These are phyloP conservation scores for Pollenia labialis DNA, from an alignment of 2,888 invertebrate genomes.

Conservation along the genomic window DNA sequence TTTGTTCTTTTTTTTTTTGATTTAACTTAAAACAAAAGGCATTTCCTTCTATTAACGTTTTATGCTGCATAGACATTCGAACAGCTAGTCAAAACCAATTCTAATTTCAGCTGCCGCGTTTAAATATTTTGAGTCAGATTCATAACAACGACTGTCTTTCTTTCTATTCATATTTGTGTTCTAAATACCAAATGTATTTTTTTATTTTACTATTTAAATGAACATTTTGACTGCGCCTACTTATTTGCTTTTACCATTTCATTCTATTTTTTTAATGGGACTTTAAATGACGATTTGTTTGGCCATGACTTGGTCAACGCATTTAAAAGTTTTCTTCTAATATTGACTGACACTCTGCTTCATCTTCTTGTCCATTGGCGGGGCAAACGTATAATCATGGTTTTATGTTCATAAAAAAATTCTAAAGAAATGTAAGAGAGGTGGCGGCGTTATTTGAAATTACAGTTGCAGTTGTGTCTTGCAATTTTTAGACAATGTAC, in stretches of 20 bases:
- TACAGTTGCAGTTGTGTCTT: slow-evolving; percentile 55
- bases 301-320: slow-evolving; percentile 60
- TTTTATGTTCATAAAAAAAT: not conserved
- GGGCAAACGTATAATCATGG: slow-evolving; percentile 56
- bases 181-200: slow-evolving; percentile 26
- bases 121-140: slow-evolving; percentile 55
- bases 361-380: slow-evolving; percentile 37
- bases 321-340: slow-evolving; percentile 50
- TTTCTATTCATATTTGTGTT: slow-evolving; percentile 16
- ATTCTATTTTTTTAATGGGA: slow-evolving; percentile 30
- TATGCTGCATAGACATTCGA: slow-evolving; percentile 34
- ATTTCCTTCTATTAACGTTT: slow-evolving; percentile 54
- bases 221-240: slow-evolving; percentile 52
- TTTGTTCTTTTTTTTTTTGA: slow-evolving; percentile 26
- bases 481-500: slow-evolving; percentile 26
- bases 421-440: slow-evolving; percentile 41
- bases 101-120: slow-evolving; percentile 67
- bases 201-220: slow-evolving; percentile 53
- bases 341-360: slow-evolving; percentile 59
- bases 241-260: slow-evolving; percentile 15
- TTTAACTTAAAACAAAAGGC: slow-evolving; percentile 50
- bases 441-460: slow-evolving; percentile 64
- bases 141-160: slow-evolving; percentile 38
- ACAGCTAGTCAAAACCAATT: slow-evolving; percentile 4
- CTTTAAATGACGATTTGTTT: slow-evolving; percentile 48